Conservation (phyloP, 2,888 invertebrate genomes). For the Strigamia transsilvanica region DNA sequence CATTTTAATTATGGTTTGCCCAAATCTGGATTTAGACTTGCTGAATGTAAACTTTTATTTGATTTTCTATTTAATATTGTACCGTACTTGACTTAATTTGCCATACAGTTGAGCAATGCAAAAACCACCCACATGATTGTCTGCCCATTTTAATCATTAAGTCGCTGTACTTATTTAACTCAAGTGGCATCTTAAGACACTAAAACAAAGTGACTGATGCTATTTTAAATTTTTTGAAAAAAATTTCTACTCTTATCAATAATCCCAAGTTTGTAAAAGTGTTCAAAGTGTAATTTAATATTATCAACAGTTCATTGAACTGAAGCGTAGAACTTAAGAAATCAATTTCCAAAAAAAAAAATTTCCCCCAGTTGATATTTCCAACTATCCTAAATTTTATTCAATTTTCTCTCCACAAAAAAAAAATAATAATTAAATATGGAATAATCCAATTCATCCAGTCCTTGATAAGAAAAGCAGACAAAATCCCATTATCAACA, state of each 20-base stretch:
- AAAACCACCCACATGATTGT: background rate
- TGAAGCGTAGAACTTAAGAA: background rate
- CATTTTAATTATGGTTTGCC: too few relatives aligned
- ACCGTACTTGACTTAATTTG: background rate
- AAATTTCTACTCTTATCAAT: background rate
- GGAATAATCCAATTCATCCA: background rate
- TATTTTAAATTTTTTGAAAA: background rate
- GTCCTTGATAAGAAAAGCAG: background rate
- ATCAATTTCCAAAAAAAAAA: background rate
- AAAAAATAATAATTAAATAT: too few relatives aligned
- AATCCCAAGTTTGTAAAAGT: constrained; percentile 1
- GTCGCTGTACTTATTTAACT: background rate
- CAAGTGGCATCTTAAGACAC: background rate
- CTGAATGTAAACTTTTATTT: too few relatives aligned
- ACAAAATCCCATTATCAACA: background rate
- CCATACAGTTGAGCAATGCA: background rate
- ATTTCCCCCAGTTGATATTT: background rate
- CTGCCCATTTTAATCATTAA: background rate
- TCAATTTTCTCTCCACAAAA: background rate
- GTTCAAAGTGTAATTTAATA: constrained; percentile 39
- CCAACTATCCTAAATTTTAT: constrained; percentile 10
- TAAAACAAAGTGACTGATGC: background rate
- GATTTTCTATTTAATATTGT: too few relatives aligned
- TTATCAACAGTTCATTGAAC: constrained; percentile 32
- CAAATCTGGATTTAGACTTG: too few relatives aligned